Base-by-base conservation (phyloP, 1,140 invertebrate genomes). In the Delia radicum region DNA sequence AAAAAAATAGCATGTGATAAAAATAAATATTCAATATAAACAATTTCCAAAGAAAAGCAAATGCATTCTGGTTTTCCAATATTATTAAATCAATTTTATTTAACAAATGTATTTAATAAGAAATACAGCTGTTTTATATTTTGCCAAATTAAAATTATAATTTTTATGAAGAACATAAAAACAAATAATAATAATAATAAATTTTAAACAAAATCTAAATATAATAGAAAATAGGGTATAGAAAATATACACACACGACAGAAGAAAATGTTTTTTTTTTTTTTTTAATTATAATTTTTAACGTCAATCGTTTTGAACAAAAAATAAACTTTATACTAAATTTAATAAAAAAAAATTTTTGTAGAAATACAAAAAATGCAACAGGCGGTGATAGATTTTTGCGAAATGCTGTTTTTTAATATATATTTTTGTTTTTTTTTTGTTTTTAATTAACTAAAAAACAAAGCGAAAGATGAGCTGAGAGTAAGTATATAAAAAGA, bases 381-480 rank as follows among this genome's bases (percentile, higher is more conserved):
- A 33, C 65, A 69, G 65, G 65, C 65, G 65, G 65, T 33, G 29
- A 69, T 69, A 69, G 65, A 69, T 69, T 69, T n/a, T 69, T 69
- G 65, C 29, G 29, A 69, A 33, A 69, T 69, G 65, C 65, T 31
- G 29, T 69, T 21, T 37, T 69, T 69, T 29, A 31, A 10, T 69
- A 12, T 29, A 13, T 6, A 37, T 37, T 18, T 69, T 69, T 69
- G 13, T 31, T 67, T 31, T 28, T 26, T 27, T 63, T 27, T n/a
- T n/a, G n/a, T n/a, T n/a, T n/a, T n/a, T n/a, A n/a, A n/a, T n/a
- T n/a, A n/a, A n/a, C n/a, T n/a, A n/a, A n/a, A n/a, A n/a, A n/a
- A n/a, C n/a, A n/a, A n/a, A n/a, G n/a, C n/a, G n/a, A n/a, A n/a
- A n/a, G n/a, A n/a, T n/a, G n/a, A n/a, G n/a, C n/a, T n/a, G n/a